Percentiles rank a stretch among this genome's conserved stretches.
Conservation (phyloP, 2,113 vertebrate species). For the Plotosus lineatus region DNA sequence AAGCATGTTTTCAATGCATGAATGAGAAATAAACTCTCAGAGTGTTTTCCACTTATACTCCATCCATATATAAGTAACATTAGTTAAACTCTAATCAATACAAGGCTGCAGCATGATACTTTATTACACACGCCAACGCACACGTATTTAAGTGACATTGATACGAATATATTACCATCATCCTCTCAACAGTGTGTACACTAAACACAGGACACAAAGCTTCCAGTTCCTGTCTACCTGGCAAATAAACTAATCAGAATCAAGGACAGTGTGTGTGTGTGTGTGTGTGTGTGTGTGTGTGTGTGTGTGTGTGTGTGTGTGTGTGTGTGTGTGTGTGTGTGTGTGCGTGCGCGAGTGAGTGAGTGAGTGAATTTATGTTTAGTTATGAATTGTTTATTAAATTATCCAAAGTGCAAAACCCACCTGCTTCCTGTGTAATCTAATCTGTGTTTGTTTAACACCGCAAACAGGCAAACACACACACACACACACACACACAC, state of each 20-base stretch:
- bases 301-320: conserved; percentile 33
- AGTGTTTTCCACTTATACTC: not conserved
- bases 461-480: not conserved
- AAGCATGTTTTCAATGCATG: not conserved
- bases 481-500: not conserved
- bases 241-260: conserved; percentile 5
- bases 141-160: too few relatives aligned
- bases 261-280: not conserved
- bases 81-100: not conserved
- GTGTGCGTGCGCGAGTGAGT: too few relatives aligned
- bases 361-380: too few relatives aligned
- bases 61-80: not conserved
- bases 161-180: not conserved
- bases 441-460: too few relatives aligned
- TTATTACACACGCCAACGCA: too few relatives aligned
- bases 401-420: too few relatives aligned
- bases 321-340: conserved; percentile 27
- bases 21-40: not conserved
- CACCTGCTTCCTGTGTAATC: too few relatives aligned
- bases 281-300: conserved; percentile 40
- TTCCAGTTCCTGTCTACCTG: conserved; percentile 23
- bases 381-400: too few relatives aligned
- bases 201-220: conserved; percentile 9
- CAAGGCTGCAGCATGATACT: not conserved
- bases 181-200: not conserved